phyloP scores from a whole-genome alignment of 2,797 vertebrate genomes.

The Coilia nasus region DNA sequence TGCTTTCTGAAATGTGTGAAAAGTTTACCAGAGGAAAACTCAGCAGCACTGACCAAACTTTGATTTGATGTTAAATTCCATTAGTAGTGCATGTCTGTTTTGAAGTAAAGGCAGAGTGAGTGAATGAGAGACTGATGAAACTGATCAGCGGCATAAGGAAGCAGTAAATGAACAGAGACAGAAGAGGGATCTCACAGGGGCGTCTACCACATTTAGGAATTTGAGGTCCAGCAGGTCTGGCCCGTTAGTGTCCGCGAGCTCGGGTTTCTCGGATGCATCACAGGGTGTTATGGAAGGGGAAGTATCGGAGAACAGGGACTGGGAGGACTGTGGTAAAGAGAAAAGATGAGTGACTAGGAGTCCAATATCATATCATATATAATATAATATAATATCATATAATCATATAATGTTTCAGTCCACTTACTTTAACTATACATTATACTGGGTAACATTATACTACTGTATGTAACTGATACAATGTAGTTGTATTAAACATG shows the following conservation, averaged over 20 bases:
- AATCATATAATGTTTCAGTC: not conserved
- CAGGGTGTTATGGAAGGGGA: not conserved
- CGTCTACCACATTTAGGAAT: conserved; percentile 41
- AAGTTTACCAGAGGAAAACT: not conserved
- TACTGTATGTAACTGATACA: not conserved
- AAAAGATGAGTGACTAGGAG: not conserved
- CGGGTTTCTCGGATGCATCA: not conserved
- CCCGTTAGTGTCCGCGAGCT: not conserved
- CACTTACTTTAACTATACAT: not conserved
- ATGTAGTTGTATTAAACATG: not conserved
- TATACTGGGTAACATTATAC: not conserved
- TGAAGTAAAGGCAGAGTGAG: not conserved
- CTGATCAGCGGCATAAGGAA: not conserved
- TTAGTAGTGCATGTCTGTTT: not conserved
- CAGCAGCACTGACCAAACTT: not conserved
- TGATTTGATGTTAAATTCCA: not conserved
- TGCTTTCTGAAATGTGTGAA: not conserved
- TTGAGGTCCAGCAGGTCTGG: conserved; percentile 41
- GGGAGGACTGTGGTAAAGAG: not conserved
- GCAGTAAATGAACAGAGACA: not conserved
- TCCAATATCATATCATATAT: not conserved
- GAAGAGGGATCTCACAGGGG: conserved; percentile 32
- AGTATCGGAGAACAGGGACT: not conserved
- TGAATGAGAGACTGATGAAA: not conserved
- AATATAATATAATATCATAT: too few relatives aligned